phyloP scores from a whole-genome alignment of 1,140 invertebrate genomes.

The Araneus ventricosus region DNA sequence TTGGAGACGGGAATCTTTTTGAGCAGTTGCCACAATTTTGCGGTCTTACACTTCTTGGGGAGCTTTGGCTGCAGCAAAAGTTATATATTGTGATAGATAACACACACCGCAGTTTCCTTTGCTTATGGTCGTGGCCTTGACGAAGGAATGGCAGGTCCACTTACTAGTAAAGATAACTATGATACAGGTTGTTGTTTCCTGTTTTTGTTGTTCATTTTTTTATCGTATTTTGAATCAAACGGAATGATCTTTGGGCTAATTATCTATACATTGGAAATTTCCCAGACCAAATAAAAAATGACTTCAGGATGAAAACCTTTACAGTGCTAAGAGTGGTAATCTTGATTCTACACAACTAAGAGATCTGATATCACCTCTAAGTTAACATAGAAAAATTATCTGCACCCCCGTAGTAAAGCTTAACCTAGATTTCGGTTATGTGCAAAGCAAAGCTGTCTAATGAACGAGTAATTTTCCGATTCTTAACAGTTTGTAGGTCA shows the following conservation, averaged over 20 bases:
- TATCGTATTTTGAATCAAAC: constrained; percentile 21
- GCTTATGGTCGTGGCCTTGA: constrained; percentile 14
- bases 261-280: constrained; percentile 52
- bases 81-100: background rate
- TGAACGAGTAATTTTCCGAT: constrained; percentile 23
- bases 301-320: constrained; percentile 15
- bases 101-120: background rate
- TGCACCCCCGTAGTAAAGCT: background rate
- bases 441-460: background rate
- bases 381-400: background rate
- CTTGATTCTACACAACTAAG: background rate
- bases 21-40: constrained; percentile 31
- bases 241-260: constrained; percentile 48
- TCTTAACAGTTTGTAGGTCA: background rate
- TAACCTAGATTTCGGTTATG: constrained; percentile 31
- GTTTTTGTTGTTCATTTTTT: constrained; percentile 51
- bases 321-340: background rate
- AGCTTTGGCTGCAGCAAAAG: background rate
- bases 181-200: constrained; percentile 28
- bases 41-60: background rate
- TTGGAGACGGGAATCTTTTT: background rate
- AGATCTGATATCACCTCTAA: constrained; percentile 8
- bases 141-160: background rate
- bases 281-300: constrained; percentile 51
- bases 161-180: constrained; percentile 1